Percentiles rank a stretch among this genome's conserved stretches.
Evolutionary conservation across 2,888 invertebrate species (phyloP).

Genomic region (Drosophila prolongata): DNA sequence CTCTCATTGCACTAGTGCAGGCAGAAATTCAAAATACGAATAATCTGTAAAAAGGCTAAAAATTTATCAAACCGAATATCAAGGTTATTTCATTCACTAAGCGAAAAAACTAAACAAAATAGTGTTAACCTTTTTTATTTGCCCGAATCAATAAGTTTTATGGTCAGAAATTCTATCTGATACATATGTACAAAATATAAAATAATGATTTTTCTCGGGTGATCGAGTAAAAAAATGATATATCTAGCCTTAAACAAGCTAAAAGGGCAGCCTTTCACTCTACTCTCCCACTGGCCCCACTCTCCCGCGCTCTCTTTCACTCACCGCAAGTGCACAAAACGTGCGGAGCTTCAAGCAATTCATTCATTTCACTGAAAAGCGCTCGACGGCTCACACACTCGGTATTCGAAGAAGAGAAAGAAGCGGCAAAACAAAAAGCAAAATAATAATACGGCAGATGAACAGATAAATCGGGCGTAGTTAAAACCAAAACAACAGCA

Average conservation of each 20-base stretch:
- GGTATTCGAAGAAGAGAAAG: conserved; percentile 6
- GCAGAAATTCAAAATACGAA: not conserved
- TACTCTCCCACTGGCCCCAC: conserved; percentile 10
- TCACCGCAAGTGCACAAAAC: conserved; percentile 57
- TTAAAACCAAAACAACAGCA: conserved; percentile 38
- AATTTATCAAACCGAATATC: too few relatives aligned
- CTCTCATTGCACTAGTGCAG: conserved; percentile 12
- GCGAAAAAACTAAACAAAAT: too few relatives aligned
- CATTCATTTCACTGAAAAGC: conserved; percentile 68
- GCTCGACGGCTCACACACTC: conserved; percentile 58
- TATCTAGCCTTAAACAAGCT: not conserved
- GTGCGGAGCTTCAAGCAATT: conserved; percentile 55
- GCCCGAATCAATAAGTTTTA: too few relatives aligned
- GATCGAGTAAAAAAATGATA: not conserved
- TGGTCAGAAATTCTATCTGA: too few relatives aligned
- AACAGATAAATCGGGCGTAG: conserved; percentile 65
- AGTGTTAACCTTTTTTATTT: too few relatives aligned
- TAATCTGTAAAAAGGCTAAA: not conserved
- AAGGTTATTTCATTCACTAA: too few relatives aligned
- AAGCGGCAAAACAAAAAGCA: conserved; percentile 30
- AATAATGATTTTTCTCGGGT: too few relatives aligned
- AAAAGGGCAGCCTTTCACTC: not conserved
- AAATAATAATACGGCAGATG: conserved; percentile 53
- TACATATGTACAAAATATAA: too few relatives aligned
- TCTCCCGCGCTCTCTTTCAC: conserved; percentile 17